Evolutionary conservation across 2,113 vertebrate species (phyloP), one percentile per base, ranked within the genome.

Genomic region (Cyprinodon variegatus): DNA sequence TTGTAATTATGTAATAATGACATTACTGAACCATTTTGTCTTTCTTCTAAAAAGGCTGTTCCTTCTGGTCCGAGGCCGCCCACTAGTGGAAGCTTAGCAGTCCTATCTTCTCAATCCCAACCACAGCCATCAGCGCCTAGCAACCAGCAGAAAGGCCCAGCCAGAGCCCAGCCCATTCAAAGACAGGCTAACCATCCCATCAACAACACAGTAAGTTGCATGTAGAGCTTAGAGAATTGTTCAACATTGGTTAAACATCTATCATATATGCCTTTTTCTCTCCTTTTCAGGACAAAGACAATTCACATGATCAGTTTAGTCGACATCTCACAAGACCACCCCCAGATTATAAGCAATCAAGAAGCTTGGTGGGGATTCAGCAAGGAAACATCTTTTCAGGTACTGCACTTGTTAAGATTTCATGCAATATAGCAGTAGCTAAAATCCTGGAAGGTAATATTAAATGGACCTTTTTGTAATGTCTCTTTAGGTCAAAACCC

Each of bases 341-440:
- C 4, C 98, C 98, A 15, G 98, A 98, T 84, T 99, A 98, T 72
- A 97, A 98, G 92, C 97, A 98, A 86, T 92, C 97, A 62, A 95
- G 96, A 91, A 95, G 93, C 0, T 74, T 95, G 74, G 94, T 94
- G 76, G 95, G 86, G 76, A 90, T 96, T 68, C 96, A 96, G 61
- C 94, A 95, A 80, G 65, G 92, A 82, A 94, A 89, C 70, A 92
- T 95, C 48, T 98, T 96, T 86, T 80, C 96, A 85, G 95, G 98
- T 98, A 90, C 13, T 20, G 4, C 3, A 22, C 38, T 71, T 36
- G 3, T 12, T 46, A 57, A 11, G 4, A 14, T 14, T 48, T 80
- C 17, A 37, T 2, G 36, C 40, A 0, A 11, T 14, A n/a, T 11
- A 11, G 4, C 37, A 62, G 61, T 11, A 20, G 11, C 67, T 71